A percentile compares a stretch with the other conserved stretches of the same genome.
Evolutionary conservation across 2,113 vertebrate species (phyloP).

Genomic region (Rafetus swinhoei): DNA sequence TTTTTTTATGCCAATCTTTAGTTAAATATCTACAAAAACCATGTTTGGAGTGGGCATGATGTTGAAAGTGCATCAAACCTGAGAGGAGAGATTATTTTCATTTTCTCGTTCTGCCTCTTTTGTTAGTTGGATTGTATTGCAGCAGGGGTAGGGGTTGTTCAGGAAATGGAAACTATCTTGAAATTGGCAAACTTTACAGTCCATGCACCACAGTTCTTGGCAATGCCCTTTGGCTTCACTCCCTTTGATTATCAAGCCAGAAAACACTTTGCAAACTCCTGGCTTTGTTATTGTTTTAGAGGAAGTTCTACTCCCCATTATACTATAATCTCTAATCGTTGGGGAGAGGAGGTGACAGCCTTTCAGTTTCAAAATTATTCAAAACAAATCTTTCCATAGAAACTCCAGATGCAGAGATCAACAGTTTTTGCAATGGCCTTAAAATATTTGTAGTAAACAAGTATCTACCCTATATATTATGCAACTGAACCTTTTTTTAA

Average conservation of each 20-base stretch:
- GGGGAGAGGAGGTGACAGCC: not conserved
- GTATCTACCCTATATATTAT: not conserved
- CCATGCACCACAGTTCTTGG: not conserved
- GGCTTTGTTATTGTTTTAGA: not conserved
- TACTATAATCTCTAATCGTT: not conserved
- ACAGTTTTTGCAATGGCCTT: not conserved
- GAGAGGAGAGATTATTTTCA: conserved; percentile 23
- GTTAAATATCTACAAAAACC: conserved; percentile 47
- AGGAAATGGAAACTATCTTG: not conserved
- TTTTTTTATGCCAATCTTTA: not conserved
- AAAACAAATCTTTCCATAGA: not conserved
- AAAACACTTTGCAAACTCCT: not conserved
- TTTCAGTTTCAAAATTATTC: not conserved
- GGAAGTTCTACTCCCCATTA: not conserved
- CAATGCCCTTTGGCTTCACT: not conserved
- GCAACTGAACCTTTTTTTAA: not conserved
- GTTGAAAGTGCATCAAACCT: not conserved
- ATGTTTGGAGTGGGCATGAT: conserved; percentile 31
- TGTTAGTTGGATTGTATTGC: conserved; percentile 15
- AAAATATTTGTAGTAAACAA: not conserved
- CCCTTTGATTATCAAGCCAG: not conserved
- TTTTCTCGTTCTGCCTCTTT: not conserved
- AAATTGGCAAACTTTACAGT: not conserved
- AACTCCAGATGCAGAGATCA: not conserved
- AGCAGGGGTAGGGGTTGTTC: fast-evolving